Evolutionary conservation across 2,113 vertebrate genomes (phyloP), one percentile per base, ranked within the genome.

Genomic region (Meriones unguiculatus): DNA sequence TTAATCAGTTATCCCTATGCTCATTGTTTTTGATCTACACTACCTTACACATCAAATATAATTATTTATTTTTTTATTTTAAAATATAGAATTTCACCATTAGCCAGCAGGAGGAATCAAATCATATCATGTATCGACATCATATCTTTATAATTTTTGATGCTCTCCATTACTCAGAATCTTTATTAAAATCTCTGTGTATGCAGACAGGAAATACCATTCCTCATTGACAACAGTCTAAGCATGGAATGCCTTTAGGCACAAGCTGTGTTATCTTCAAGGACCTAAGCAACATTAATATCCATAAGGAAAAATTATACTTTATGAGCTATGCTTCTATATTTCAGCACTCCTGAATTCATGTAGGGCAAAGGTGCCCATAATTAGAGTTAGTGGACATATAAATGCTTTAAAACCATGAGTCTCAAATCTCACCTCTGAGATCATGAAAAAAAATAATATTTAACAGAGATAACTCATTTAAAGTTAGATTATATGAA

Each of bases 401-500:
- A 32, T 14, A 28, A 70, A 2, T n/a, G 52, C 11, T 77, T 85
- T 86, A 90, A 92, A 96, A 88, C 15, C 28, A 5, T 28, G 65
- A 32, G 32, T 4, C 93, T 95, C 54, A 95, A 94, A 94, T 4
- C 35, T 41, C 7, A 64, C 20, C 77, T 54, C 57, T 93, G 67
- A 52, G 46, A 81, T 75, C 46, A 62, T 50, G 38, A n/a, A 77
- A 85, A 57, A 67, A 81, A 50, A 46, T 76, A 65, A 54, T 86
- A 93, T 67, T 87, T 89, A 72, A 88, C 73, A 95, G 50, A 69
- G 57, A 93, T 75, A 72, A 87, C 15, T 94, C 81, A 94, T 30
- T 78, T 84, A 57, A 0, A 84, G 14, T 93, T 88, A 80, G 25
- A 13, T 92, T 95, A 62, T 54, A 72, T 50, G 93, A 96, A 90